Base-by-base conservation (phyloP, 2,888 invertebrate species). In the Tetragnatha montana region DNA sequence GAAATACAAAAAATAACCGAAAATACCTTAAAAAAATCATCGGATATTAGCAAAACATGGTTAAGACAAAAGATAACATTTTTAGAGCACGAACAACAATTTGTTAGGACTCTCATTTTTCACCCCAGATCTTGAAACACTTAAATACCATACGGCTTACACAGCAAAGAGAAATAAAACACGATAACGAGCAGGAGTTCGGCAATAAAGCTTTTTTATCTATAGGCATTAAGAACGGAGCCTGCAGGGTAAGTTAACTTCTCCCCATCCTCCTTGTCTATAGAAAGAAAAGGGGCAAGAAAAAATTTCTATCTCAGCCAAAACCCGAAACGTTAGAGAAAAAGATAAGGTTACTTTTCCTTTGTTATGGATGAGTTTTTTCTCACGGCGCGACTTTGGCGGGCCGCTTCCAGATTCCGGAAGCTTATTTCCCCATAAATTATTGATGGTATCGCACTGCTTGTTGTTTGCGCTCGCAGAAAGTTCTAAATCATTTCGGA, bases 341-440 rank as follows among this genome's bases (percentile, higher is more conserved):
- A 71, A 70, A 81, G 81, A 87, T 87, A 87, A 87, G 75, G 81
- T 50, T 86, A 73, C 71, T 79, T 86, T 86, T 71, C 79, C 78
- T 78, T 76, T 87, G 87, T 81, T 87, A 87, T 87, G 75, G 81
- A 82, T 87, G 81, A 76, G 22, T 76, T 81, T 71, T 78, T 81
- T 81, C 70, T 49, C 21, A 76, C 35, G 22, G 76, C 50, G 17
- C 17, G 87, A 87, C 81, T 87, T 80, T 80, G 19, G 76, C 17
- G 22, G 51, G 70, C 68, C 84, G 80, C 79, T 49, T 51, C 86
- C 87, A 87, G 87, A 81, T 81, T 80, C 81, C 73, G 81, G 75
- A 76, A 87, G 87, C 87, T 81, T 87, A 87, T 87, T 87, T 81
- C 75, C 81, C 87, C 87, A 87, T 87, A 87, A 87, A 87, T 87